A percentile compares a stretch with the other conserved stretches of the same genome.
These are phyloP conservation scores for Amia ocellicauda DNA, from an alignment of 2,113 vertebrate species.

Conservation along the genomic window DNA sequence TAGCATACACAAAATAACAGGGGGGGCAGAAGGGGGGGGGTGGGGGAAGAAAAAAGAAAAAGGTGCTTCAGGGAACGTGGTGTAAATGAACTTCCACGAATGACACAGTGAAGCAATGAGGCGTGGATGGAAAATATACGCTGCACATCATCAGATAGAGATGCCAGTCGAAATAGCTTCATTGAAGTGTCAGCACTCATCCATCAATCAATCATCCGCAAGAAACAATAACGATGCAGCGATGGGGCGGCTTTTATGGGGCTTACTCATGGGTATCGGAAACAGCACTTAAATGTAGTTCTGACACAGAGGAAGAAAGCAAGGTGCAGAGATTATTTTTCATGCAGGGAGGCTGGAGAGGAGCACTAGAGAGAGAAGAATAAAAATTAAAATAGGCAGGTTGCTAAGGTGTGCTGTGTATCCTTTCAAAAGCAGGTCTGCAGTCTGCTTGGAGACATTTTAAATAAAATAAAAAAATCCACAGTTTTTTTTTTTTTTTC, in stretches of 20 bases:
- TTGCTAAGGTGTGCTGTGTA: not conserved
- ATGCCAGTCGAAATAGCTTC: conserved; percentile 99
- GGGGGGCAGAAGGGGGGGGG: conserved; percentile 44
- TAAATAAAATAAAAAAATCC: too few species aligned
- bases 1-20: conserved; percentile 76
- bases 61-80: conserved; percentile 96
- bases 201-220: conserved; percentile 99
- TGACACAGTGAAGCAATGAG: conserved; percentile 99
- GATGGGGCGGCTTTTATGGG: conserved; percentile 91
- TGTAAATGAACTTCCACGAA: conserved; percentile 99
- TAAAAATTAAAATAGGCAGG: too few species aligned
- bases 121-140: conserved; percentile 99
- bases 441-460: too few species aligned
- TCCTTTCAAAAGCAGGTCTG: not conserved
- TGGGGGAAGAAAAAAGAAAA: conserved; percentile 74
- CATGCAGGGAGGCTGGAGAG: conserved; percentile 61
- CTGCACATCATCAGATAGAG: conserved; percentile 99
- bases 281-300: conserved; percentile 95
- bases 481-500: too few species aligned
- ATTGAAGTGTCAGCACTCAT: conserved; percentile 99
- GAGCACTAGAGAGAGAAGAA: not conserved
- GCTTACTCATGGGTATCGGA: conserved; percentile 98
- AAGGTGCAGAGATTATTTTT: conserved; percentile 87
- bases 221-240: conserved; percentile 93
- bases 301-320: conserved; percentile 80